phyloP scores from a whole-genome alignment of 2,888 invertebrate species.

The Tolmerus cingulatus region DNA sequence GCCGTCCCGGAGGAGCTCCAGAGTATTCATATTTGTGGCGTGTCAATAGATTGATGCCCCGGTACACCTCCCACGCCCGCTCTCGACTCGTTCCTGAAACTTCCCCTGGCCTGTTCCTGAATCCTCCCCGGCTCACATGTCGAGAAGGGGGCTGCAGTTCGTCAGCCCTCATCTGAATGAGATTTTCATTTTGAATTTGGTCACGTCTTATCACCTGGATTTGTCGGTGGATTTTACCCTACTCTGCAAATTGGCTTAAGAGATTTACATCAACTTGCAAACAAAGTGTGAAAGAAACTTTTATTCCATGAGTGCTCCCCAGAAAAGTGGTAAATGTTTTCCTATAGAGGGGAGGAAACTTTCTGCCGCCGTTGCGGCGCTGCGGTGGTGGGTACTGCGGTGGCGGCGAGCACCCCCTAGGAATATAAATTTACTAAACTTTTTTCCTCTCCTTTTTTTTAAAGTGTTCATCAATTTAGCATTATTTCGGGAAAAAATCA shows the following conservation, averaged over 20 bases:
- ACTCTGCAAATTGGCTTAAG: constrained; percentile 42
- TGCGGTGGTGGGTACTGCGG: neutral
- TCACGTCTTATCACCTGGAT: constrained; percentile 43
- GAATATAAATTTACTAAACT: constrained; percentile 32
- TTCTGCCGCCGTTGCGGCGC: neutral
- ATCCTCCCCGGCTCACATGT: neutral
- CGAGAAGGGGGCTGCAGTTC: neutral
- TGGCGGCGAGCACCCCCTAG: neutral
- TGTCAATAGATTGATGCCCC: constrained; percentile 3
- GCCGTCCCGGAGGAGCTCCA: neutral
- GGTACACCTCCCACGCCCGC: neutral
- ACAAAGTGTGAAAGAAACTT: constrained; percentile 41
- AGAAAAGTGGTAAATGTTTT: constrained; percentile 38
- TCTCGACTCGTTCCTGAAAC: neutral
- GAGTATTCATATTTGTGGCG: constrained; percentile 16
- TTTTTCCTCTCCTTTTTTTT: neutral
- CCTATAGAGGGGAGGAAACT: constrained; percentile 4
- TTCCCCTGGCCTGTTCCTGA: neutral
- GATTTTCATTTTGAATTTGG: constrained; percentile 40
- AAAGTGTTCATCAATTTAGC: constrained; percentile 34
- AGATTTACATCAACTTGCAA: constrained; percentile 41
- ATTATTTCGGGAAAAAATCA: constrained; percentile 23
- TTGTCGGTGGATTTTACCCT: constrained; percentile 38
- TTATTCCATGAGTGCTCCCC: constrained; percentile 30
- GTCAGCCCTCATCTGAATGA: constrained; percentile 38